Conservation (phyloP, 2,113 vertebrate species). For the Tympanuchus pallidicinctus region DNA sequence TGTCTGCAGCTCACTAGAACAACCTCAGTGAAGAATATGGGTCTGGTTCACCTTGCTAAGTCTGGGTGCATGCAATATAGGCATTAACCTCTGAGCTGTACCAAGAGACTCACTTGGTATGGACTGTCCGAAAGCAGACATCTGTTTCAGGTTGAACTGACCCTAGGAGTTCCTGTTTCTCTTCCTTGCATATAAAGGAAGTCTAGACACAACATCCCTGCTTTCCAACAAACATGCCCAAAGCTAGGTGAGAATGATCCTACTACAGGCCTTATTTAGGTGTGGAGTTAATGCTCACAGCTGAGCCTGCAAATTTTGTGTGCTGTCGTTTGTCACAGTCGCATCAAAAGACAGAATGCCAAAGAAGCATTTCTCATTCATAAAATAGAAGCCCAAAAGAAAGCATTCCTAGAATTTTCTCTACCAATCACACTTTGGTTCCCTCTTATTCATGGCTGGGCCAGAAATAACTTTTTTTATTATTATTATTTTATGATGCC, state of each 20-base stretch:
- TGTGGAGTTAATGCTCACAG: not conserved
- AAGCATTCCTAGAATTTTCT: not conserved
- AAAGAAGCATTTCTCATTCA: not conserved
- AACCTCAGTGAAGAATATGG: not conserved
- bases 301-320: not conserved
- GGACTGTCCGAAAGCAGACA: not conserved
- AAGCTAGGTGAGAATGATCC: not conserved
- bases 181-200: not conserved
- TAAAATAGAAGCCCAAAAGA: not conserved
- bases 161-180: not conserved
- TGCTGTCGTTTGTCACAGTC: not conserved
- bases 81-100: not conserved
- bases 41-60: not conserved
- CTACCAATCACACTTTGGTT: not conserved
- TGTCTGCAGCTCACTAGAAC: not conserved
- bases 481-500: rapidly evolving
- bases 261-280: not conserved
- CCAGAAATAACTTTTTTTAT: not conserved
- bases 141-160: rapidly evolving
- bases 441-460: not conserved
- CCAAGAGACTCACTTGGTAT: rapidly evolving
- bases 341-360: not conserved
- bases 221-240: rapidly evolving
- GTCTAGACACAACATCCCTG: rapidly evolving
- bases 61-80: not conserved